Percentiles rank a stretch among this genome's conserved stretches.
phyloP scores from a whole-genome alignment of 2,113 vertebrate species.

The Vidua macroura region DNA sequence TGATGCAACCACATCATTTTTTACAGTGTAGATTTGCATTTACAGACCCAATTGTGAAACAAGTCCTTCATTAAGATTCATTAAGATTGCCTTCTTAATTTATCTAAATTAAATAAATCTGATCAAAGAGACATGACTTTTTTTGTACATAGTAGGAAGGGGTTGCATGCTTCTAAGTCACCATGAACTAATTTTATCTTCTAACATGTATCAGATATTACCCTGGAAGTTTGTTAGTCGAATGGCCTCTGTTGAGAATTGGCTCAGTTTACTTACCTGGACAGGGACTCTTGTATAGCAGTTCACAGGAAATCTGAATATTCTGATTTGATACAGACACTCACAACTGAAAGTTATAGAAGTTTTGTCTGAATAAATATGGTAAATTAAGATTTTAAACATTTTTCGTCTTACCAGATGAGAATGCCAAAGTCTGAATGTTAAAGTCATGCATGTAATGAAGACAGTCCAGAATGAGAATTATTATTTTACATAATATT shows the following conservation, averaged over 20 bases:
- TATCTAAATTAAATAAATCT: background rate
- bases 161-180: background rate
- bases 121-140: background rate
- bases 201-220: background rate
- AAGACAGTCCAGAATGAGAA: background rate
- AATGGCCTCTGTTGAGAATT: background rate
- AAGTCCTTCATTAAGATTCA: background rate
- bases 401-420: background rate
- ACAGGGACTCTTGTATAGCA: background rate
- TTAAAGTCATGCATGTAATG: background rate
- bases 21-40: background rate
- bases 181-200: background rate
- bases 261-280: background rate
- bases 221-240: background rate
- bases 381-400: background rate
- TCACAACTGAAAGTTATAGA: background rate
- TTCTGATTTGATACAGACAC: background rate
- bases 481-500: background rate
- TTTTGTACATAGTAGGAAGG: background rate
- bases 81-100: background rate
- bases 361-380: background rate
- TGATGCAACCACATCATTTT: background rate
- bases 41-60: background rate
- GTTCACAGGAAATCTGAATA: background rate
- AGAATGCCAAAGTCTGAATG: background rate